Conservation (phyloP, 2,888 invertebrate genomes). For the Drosophila histrio region DNA sequence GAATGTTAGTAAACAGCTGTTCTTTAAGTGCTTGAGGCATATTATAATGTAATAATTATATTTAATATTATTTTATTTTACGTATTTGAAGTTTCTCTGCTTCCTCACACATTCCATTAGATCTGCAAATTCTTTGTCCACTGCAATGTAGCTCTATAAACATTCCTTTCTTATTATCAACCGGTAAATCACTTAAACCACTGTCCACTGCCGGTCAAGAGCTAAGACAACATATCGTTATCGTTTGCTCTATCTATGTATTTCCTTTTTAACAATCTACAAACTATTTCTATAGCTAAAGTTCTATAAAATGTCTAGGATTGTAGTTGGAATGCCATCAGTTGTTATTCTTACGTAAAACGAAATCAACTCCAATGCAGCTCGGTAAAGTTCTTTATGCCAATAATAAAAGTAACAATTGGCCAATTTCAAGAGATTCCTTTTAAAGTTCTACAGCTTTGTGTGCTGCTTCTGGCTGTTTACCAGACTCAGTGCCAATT, state of each 20-base stretch:
- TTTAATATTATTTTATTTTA: too few species aligned
- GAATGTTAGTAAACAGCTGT: too few species aligned
- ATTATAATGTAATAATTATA: too few species aligned
- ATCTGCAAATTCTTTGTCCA: not conserved
- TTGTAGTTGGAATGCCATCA: not conserved
- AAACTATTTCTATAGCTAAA: conserved; percentile 17
- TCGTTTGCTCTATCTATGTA: not conserved
- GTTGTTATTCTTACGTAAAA: conserved; percentile 24
- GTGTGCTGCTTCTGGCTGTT: conserved; percentile 6
- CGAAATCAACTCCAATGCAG: conserved; percentile 41
- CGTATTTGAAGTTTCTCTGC: not conserved
- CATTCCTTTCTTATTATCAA: not conserved
- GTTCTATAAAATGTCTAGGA: conserved; percentile 36
- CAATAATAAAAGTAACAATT: not conserved
- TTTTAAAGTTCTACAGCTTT: conserved; percentile 22
- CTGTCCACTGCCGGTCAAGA: conserved; percentile 52
- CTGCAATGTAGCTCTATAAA: not conserved
- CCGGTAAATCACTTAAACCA: conserved; percentile 1
- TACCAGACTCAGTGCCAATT: not conserved
- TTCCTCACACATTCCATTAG: not conserved
- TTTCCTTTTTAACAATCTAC: not conserved
- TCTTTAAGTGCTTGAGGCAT: too few species aligned
- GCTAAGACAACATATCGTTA: conserved; percentile 46
- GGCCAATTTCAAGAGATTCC: not conserved
- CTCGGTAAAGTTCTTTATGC: conserved; percentile 41